Conservation (phyloP, 2,797 vertebrate species). For the Enteromius paludinosus region DNA sequence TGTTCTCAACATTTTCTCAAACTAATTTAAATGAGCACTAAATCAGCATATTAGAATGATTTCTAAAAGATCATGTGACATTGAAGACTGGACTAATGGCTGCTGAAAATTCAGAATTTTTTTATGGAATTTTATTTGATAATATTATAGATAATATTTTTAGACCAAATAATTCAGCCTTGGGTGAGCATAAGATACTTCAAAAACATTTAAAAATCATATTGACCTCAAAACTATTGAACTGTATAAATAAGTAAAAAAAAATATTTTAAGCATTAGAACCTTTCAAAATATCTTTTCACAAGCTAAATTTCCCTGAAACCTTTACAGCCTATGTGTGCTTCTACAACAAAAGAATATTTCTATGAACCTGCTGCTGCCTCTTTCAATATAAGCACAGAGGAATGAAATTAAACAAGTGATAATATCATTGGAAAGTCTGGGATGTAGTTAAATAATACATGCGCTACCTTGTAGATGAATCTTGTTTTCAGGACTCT, state of each 20-base stretch:
- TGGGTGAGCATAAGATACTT: background rate
- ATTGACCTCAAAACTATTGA: background rate
- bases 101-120: background rate
- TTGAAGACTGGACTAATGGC: background rate
- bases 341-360: constrained; percentile 58
- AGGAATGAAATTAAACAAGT: constrained; percentile 70
- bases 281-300: background rate
- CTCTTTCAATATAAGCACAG: constrained; percentile 63
- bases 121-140: background rate
- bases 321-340: background rate
- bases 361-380: constrained; percentile 68
- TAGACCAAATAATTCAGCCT: background rate
- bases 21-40: background rate
- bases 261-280: background rate
- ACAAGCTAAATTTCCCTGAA: background rate
- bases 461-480: constrained; percentile 93
- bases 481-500: constrained; percentile 99
- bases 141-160: background rate
- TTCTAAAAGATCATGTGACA: background rate
- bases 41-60: background rate
- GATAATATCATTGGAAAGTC: constrained; percentile 76
- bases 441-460: constrained; percentile 75
- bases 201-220: background rate
- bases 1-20: too few relatives aligned
- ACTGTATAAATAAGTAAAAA: background rate